Conservation (phyloP, 2,797 vertebrate species). For the Chelonia mydas region DNA sequence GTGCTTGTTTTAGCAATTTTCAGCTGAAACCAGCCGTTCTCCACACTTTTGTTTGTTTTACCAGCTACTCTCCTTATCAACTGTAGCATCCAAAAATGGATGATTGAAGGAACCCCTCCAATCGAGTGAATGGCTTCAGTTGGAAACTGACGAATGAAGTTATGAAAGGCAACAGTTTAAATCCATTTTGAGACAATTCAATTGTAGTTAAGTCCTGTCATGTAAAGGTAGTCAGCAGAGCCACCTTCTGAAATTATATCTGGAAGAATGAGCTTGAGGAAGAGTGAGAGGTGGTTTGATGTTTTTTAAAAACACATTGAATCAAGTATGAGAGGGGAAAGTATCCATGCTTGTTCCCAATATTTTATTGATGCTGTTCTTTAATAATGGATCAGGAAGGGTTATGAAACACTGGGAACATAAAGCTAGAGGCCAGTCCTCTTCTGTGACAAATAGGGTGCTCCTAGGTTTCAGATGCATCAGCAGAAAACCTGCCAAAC, state of each 20-base stretch:
- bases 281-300: too few species aligned
- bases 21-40: conserved; percentile 54
- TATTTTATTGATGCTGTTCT: neutral
- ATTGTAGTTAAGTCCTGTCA: conserved; percentile 58
- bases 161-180: conserved; percentile 45
- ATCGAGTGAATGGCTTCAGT: conserved; percentile 6
- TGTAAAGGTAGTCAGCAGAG: neutral
- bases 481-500: neutral
- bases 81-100: conserved; percentile 58
- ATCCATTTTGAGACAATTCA: conserved; percentile 56
- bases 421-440: neutral
- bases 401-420: neutral
- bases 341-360: neutral
- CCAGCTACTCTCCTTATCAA: conserved; percentile 15
- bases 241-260: neutral
- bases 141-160: conserved; percentile 17
- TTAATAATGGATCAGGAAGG: neutral
- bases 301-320: neutral
- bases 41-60: conserved; percentile 42
- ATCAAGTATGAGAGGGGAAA: neutral
- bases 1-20: conserved; percentile 59
- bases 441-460: neutral
- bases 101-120: conserved; percentile 40
- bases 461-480: neutral
- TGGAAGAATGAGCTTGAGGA: neutral